These are phyloP conservation scores for Hetaerina americana DNA, from an alignment of 1,140 invertebrate genomes.

Conservation along the genomic window DNA sequence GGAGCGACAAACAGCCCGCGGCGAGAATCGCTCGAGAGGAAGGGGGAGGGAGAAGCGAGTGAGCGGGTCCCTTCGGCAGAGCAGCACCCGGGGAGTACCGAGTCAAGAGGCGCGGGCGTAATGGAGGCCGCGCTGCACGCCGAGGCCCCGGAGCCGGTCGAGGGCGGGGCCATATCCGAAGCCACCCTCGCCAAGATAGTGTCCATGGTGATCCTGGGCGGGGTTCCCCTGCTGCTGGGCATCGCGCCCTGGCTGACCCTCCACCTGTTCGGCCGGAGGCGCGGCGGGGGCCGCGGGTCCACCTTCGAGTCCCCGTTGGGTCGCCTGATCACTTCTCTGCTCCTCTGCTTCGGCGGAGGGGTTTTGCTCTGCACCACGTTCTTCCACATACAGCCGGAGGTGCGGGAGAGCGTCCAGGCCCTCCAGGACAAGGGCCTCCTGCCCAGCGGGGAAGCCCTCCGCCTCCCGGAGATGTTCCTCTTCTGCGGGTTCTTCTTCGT, in stretches of 20 bases:
- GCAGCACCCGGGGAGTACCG: no score
- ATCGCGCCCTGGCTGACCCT: slow-evolving; percentile 51
- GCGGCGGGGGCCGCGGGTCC: not conserved
- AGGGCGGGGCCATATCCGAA: not conserved
- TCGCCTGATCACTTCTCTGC: slow-evolving; percentile 31
- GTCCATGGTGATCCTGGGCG: slow-evolving; percentile 54
- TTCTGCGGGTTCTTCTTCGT: slow-evolving; percentile 62
- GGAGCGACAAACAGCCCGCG: no score
- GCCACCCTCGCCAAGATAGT: slow-evolving; percentile 43
- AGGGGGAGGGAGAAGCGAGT: no score
- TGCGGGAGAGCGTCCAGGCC: slow-evolving; percentile 49
- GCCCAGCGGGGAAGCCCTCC: slow-evolving; percentile 34
- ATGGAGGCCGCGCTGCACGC: no score
- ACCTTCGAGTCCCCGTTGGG: not conserved
- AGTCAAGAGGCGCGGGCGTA: no score
- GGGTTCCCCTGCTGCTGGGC: slow-evolving; percentile 52
- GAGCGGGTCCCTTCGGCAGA: no score
- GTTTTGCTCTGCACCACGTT: slow-evolving; percentile 83
- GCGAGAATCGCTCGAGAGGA: no score
- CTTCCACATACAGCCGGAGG: slow-evolving; percentile 79
- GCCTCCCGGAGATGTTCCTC: slow-evolving; percentile 45
- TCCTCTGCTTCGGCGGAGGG: slow-evolving; percentile 80
- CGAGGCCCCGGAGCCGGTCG: no score
- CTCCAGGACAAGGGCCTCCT: slow-evolving; percentile 36
- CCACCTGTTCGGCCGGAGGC: slow-evolving; percentile 42